Base-by-base conservation (phyloP, 2,888 invertebrate genomes). In the Tolmerus cingulatus region DNA sequence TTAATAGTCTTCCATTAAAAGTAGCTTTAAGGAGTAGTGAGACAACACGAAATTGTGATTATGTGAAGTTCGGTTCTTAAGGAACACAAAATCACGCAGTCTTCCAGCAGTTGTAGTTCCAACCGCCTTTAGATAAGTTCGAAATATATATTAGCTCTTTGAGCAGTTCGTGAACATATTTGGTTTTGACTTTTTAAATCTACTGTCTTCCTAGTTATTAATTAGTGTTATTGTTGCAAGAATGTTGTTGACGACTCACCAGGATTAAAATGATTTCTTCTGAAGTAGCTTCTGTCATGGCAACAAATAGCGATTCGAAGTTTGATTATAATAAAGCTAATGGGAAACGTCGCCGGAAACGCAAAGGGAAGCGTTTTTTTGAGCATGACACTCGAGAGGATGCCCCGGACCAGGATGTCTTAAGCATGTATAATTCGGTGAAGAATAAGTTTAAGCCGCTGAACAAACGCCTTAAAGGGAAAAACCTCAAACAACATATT, bases 51-150 rank as follows among this genome's bases (percentile, higher is more conserved):
- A 74, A 74, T 74, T 85, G 85, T 74, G 74, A 85, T 85, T 74
- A 85, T 85, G 85, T 85, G 43, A 85, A 85, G 51, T 27, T 43
- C 74, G 27, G 30, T 84, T 37, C 23, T 19, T 19, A 16, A n/a
- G 30, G 40, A 40, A 74, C 74, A 74, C 90, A 93, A 93, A 93
- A 93, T 93, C 93, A 91, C 92, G 91, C 90, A 93, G 94, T 94
- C 94, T 94, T 94, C 94, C 94, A 86, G 34, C 76, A 87, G 40
- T 77, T 78, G 78, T 19, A 34, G 51, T 46, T 66, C 30, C 51
- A 51, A 79, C 51, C 43, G 82, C 34, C 40, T 78, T 86, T 88
- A 78, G 46, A 86, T 57, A 74, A 87, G 82, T 87, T 84, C 74
- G 34, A 55, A 16, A 66, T 40, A 34, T 7, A 40, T 66, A 19